Conservation (phyloP, 2,113 vertebrate genomes). For the Centropus unirufus region DNA sequence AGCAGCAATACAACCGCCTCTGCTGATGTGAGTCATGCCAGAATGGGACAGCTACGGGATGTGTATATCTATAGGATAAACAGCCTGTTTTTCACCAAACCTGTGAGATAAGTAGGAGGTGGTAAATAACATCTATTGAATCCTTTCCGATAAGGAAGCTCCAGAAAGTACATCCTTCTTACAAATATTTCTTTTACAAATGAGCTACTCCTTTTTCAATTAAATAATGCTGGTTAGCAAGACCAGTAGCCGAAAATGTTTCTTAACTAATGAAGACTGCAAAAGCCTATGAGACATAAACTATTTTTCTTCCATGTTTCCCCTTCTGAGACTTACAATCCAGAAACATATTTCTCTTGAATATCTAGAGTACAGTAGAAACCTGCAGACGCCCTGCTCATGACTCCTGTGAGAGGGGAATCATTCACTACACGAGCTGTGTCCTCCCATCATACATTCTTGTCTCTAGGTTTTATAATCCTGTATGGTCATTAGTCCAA, state of each 20-base stretch:
- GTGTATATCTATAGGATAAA: neutral
- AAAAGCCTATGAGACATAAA: neutral
- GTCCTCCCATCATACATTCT: neutral
- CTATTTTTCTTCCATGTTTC: neutral
- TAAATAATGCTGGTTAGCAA: neutral
- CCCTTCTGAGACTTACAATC: neutral
- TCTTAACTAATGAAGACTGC: neutral
- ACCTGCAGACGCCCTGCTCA: fast-evolving
- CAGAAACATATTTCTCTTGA: neutral
- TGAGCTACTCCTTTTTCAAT: neutral
- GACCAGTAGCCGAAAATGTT: neutral
- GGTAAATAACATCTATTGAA: neutral
- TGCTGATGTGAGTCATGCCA: neutral
- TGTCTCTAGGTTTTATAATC: neutral
- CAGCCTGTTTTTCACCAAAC: neutral
- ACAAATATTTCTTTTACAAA: neutral
- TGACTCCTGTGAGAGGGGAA: neutral
- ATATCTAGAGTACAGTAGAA: neutral
- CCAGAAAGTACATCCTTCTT: neutral
- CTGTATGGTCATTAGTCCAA: neutral
- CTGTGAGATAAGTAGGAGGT: neutral
- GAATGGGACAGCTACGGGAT: neutral
- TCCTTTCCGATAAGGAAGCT: neutral
- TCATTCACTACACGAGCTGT: neutral
- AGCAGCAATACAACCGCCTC: neutral